Evolutionary conservation across 2,797 vertebrate genomes (phyloP), one percentile per base, ranked within the genome.

Genomic region (Pygocentrus nattereri): DNA sequence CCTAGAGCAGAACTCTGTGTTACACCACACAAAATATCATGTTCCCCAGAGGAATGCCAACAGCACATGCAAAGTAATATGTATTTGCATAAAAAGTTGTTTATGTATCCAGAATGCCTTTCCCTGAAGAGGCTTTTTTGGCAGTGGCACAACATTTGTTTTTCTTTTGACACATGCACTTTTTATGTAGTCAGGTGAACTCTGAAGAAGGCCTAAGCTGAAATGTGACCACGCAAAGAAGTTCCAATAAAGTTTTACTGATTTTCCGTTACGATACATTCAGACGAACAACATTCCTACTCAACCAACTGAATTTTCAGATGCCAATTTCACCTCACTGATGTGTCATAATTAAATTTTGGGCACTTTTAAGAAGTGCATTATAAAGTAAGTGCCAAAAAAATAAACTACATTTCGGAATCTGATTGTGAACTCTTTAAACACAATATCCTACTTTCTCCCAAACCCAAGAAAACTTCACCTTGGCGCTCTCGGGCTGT

Each of bases 401-500:
- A 72, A 67, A 44, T 38, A 74, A 74, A 54, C 8, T 18, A 54
- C 49, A 54, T 54, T 72, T 54, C 19, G 50, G 25, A 72, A 72
- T 72, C 70, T 54, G 49, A 72, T 65, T 64, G 61, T n/a, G 41
- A 27, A 49, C 4, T 6, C 54, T 79, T 80, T 82, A 81, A 85
- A 54, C 62, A 44, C 18, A 73, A 44, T 80, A 68, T 71, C 80
- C 38, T 25, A 74, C 74, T 82, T 78, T 92, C 90, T 92, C 88
- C 90, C 83, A 87, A 85, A 78, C 86, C 30, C 83, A 82, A 82
- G 88, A 88, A 93, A 93, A 93, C 91, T 93, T 92, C 87, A 83
- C 91, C 89, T 91, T 88, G 88, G 88, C 90, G 89, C 92, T 90
- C 88, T 88, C 88, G 89, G 87, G 85, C 90, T 83, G 89, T 94